These are phyloP conservation scores for Perithous albicinctus DNA, from an alignment of 2,888 invertebrate species.

Conservation along the genomic window DNA sequence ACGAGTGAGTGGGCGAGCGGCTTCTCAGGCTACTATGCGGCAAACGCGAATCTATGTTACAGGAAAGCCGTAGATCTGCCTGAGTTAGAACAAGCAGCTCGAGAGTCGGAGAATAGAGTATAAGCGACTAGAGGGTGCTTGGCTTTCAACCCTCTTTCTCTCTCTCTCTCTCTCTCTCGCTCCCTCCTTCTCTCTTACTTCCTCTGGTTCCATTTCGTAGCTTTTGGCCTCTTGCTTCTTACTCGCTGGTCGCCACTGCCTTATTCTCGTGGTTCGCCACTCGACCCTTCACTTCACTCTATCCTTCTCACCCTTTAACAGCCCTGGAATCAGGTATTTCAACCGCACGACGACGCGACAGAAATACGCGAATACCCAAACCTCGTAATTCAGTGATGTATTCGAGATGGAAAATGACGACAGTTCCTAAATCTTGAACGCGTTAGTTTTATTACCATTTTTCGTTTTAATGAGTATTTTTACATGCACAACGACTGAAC, in stretches of 20 bases:
- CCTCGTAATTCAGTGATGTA: conserved; percentile 55
- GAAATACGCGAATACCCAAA: conserved; percentile 58
- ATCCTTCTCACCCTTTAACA: conserved; percentile 29
- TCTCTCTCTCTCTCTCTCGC: conserved; percentile 27
- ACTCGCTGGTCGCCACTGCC: conserved; percentile 21
- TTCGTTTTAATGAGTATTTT: too few relatives aligned
- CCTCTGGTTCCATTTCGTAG: background rate
- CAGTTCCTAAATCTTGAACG: too few relatives aligned
- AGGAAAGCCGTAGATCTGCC: conserved; percentile 74
- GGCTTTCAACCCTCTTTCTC: background rate
- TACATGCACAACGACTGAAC: too few relatives aligned
- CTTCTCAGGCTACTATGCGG: conserved; percentile 69
- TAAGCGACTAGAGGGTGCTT: conserved; percentile 30
- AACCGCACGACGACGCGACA: conserved; percentile 51
- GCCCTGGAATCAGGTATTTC: conserved; percentile 56
- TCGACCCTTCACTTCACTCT: conserved; percentile 30
- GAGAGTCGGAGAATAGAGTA: conserved; percentile 59
- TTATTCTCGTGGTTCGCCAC: conserved; percentile 46
- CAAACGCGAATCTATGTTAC: conserved; percentile 74
- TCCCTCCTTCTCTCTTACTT: background rate
- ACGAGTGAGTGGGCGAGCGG: conserved; percentile 42
- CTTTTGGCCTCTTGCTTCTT: conserved; percentile 1
- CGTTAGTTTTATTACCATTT: too few relatives aligned
- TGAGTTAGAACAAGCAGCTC: conserved; percentile 71
- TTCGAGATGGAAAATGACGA: background rate